These are phyloP conservation scores for Calidris pygmaea DNA, from an alignment of 2,113 vertebrate genomes.

Conservation along the genomic window DNA sequence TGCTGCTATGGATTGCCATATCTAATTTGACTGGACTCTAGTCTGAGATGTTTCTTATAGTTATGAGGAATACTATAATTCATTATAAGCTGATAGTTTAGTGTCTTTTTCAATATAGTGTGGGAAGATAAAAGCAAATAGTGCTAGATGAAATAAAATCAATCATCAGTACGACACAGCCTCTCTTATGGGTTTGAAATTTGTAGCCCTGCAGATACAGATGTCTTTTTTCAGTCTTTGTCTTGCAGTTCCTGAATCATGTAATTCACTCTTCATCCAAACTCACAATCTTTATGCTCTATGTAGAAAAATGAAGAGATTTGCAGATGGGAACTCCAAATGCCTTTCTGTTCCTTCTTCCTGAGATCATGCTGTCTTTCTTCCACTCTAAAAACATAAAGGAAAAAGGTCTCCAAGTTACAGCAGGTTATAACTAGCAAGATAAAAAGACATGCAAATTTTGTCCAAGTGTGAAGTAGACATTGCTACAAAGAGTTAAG, in stretches of 20 bases:
- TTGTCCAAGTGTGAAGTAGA: neutral
- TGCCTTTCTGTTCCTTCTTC: neutral
- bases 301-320: neutral
- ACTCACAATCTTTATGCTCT: neutral
- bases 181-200: neutral
- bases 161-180: neutral
- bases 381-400: neutral
- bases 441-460: neutral
- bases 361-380: neutral
- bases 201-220: neutral
- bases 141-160: neutral
- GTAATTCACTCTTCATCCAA: neutral
- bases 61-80: neutral
- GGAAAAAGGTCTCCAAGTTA: neutral
- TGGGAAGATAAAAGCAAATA: neutral
- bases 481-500: neutral
- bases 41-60: neutral
- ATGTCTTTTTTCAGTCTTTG: neutral
- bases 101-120: neutral
- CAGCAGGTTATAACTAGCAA: neutral
- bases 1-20: neutral
- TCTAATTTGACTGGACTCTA: neutral
- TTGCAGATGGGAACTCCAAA: neutral
- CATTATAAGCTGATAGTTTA: neutral
- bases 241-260: neutral